Evolutionary conservation across 2,797 vertebrate genomes (phyloP).

Genomic region (Paedocypris micromegethes): DNA sequence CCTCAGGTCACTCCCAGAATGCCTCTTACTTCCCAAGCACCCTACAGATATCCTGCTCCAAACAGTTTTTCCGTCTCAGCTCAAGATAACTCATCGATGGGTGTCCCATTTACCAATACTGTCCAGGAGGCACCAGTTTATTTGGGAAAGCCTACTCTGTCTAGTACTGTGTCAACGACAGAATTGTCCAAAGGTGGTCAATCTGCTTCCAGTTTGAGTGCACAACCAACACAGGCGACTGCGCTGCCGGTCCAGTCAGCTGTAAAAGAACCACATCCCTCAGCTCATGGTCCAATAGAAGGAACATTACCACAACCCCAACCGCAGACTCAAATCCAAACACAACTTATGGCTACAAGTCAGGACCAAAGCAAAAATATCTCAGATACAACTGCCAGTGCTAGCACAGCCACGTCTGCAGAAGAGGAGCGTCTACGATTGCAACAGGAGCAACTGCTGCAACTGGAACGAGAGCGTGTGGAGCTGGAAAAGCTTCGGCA

Average conservation of each 20-base stretch:
- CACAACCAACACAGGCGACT: constrained; percentile 52
- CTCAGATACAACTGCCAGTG: constrained; percentile 42
- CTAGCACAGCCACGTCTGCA: constrained; percentile 58
- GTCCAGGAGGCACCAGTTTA: constrained; percentile 84
- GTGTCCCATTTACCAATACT: constrained; percentile 54
- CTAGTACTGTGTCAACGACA: constrained; percentile 55
- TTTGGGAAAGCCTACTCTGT: constrained; percentile 77
- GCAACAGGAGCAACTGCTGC: constrained; percentile 91
- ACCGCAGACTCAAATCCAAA: constrained; percentile 51
- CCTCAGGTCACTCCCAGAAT: constrained; percentile 83
- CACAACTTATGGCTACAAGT: constrained; percentile 43
- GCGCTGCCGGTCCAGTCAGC: constrained; percentile 41
- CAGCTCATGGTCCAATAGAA: constrained; percentile 54
- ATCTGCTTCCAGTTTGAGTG: constrained; percentile 50
- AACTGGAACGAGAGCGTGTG: constrained; percentile 89
- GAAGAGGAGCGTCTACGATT: constrained; percentile 88
- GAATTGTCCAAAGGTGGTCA: constrained; percentile 54
- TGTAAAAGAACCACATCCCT: constrained; percentile 54
- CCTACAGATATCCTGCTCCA: constrained; percentile 79
- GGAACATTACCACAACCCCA: constrained; percentile 52
- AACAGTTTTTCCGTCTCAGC: constrained; percentile 67
- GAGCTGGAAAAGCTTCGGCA: constrained; percentile 94
- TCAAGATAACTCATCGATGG: constrained; percentile 55
- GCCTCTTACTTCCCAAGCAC: constrained; percentile 75
- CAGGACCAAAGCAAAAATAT: constrained; percentile 51